Evolutionary conservation across 2,797 vertebrate species (phyloP).

Genomic region (Myotis daubentonii): DNA sequence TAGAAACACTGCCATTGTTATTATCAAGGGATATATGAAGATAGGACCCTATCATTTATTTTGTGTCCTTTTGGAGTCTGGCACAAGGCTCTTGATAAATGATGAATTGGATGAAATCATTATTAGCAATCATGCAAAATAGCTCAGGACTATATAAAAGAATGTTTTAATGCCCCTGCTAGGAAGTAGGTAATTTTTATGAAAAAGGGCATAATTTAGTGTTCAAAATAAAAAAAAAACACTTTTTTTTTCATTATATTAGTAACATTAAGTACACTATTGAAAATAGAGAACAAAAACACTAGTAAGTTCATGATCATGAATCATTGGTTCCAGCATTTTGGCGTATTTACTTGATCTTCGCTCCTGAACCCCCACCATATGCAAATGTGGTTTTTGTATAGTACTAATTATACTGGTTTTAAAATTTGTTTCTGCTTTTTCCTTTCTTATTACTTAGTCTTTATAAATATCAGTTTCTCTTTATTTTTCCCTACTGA

Average conservation of each 20-base stretch:
- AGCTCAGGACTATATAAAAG: constrained; percentile 3
- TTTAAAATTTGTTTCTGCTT: neutral
- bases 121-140: constrained; percentile 4
- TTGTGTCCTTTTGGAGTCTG: constrained; percentile 27
- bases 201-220: neutral
- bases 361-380: neutral
- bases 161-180: constrained; percentile 8
- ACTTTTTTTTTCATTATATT: neutral
- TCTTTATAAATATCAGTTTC: neutral
- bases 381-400: neutral
- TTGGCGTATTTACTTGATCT: neutral
- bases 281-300: neutral
- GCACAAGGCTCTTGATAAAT: neutral
- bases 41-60: constrained; percentile 2
- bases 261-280: neutral
- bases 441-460: neutral
- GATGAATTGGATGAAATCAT: constrained; percentile 53
- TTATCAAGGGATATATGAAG: neutral
- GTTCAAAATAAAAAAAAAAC: neutral
- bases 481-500: neutral
- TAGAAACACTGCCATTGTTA: neutral
- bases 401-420: neutral
- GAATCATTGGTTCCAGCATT: neutral
- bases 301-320: neutral
- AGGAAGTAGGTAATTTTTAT: constrained; percentile 26